Conservation (phyloP, 2,797 vertebrate genomes). For the Tokudaia muenninki region DNA sequence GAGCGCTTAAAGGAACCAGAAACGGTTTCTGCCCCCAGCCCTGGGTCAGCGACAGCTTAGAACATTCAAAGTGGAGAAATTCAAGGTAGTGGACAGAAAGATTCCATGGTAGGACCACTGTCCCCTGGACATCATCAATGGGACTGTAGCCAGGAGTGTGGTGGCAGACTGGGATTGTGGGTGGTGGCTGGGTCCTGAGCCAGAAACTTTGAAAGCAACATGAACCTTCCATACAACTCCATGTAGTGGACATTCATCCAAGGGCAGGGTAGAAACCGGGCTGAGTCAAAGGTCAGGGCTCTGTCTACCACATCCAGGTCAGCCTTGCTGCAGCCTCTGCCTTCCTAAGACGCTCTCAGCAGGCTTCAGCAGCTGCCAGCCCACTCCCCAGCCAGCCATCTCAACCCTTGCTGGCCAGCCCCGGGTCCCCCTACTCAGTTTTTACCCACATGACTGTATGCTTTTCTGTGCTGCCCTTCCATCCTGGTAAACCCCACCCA, state of each 20-base stretch:
- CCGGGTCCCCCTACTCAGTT: not conserved
- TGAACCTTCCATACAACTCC: no score
- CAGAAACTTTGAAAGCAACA: not conserved
- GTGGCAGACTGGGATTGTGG: fast-evolving
- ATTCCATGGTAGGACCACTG: not conserved
- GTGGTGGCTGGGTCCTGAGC: no score
- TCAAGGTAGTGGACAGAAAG: not conserved
- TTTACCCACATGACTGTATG: not conserved
- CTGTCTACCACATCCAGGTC: not conserved
- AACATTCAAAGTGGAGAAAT: not conserved
- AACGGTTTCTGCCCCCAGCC: no score
- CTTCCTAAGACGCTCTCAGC: not conserved
- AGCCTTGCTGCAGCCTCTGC: not conserved
- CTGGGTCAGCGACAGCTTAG: not conserved
- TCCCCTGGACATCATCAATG: fast-evolving
- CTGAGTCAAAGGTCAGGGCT: not conserved
- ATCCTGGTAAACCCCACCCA: fast-evolving
- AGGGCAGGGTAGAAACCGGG: not conserved
- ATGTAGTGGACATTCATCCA: not conserved
- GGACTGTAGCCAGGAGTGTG: not conserved
- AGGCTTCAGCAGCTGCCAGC: not conserved
- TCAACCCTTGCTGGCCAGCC: not conserved
- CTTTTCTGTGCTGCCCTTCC: not conserved
- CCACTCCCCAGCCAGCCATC: not conserved
- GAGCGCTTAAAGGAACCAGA: not conserved